Conservation (phyloP, 2,888 invertebrate genomes). For the Heliconius ethilla region DNA sequence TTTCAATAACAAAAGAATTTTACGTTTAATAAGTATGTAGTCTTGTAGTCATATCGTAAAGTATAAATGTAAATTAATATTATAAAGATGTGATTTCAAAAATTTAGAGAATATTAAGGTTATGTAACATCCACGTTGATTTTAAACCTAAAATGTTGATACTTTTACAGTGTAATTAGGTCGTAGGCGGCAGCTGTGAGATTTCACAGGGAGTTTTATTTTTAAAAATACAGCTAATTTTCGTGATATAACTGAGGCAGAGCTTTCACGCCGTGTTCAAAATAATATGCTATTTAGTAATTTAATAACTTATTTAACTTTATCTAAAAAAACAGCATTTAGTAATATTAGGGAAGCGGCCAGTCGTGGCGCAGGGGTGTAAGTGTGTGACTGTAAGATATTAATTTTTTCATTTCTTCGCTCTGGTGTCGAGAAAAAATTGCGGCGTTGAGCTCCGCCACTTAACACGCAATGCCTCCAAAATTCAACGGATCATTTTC, state of each 20-base stretch:
- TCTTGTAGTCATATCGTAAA: no score
- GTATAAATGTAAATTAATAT: no score
- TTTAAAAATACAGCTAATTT: not conserved
- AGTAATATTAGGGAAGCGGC: no score
- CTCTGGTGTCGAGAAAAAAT: no score
- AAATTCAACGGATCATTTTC: no score
- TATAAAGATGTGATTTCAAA: not conserved
- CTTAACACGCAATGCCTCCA: no score
- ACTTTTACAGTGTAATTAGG: slow-evolving; percentile 13
- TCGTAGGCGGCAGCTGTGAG: slow-evolving; percentile 5
- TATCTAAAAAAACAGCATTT: no score
- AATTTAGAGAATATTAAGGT: not conserved
- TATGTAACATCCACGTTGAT: not conserved
- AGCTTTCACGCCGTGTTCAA: not conserved
- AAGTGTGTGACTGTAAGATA: no score
- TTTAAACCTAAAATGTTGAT: slow-evolving; percentile 4
- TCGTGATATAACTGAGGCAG: not conserved
- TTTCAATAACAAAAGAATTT: not conserved
- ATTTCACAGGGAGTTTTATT: slow-evolving; percentile 5
- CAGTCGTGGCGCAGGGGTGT: no score
- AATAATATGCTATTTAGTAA: not conserved
- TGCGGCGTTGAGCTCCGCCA: no score
- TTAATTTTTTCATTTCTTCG: no score
- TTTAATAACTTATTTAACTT: no score
- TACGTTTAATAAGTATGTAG: not conserved